Base-by-base conservation (phyloP, 2,797 vertebrate species). In the Antennarius maculatus region DNA sequence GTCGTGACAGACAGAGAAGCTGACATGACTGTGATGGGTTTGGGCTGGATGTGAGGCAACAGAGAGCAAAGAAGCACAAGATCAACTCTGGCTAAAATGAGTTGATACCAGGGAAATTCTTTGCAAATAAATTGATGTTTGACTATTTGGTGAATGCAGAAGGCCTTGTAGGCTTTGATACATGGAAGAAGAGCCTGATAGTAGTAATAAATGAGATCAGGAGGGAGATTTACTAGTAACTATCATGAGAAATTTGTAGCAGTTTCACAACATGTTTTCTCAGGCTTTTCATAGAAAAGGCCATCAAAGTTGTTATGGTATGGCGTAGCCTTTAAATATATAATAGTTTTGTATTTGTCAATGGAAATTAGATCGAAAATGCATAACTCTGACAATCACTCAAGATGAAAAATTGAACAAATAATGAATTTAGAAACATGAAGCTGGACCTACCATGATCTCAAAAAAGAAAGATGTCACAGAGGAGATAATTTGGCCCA, bases 51-150 rank as follows among this genome's bases (percentile, higher is more conserved):
- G 71, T 66, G 60, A 74, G 31, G 56, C 65, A 61, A 29, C 61
- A 64, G 76, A 54, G 56, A 73, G 63, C 60, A 69, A 68, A 75
- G 61, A 56, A 5, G 43, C 43, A 9, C 82, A 88, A 87, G 86
- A 85, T 89, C 79, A 70, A 46, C 31, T 76, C 72, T 76, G 74
- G 72, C 53, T 82, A 46, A 17, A 16, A 16, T 31, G 14, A 4
- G 42, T 52, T 31, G 37, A 49, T 3, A 50, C 62, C 68, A 43
- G 52, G 63, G 64, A 63, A 76, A 59, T 67, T 76, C 65, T 77
- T 73, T 74, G 69, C 60, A 63, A 61, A 55, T 54, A 58, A 86
- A 86, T 66, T 66, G 63, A 73, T 58, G 71, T 55, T 55, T 78
- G 64, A 51, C 70, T 67, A 57, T 51, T 51, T 55, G 54, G 14